Percentiles rank a stretch among this genome's conserved stretches.
phyloP scores from a whole-genome alignment of 2,797 vertebrate genomes.

The Cyclopterus lumpus region DNA sequence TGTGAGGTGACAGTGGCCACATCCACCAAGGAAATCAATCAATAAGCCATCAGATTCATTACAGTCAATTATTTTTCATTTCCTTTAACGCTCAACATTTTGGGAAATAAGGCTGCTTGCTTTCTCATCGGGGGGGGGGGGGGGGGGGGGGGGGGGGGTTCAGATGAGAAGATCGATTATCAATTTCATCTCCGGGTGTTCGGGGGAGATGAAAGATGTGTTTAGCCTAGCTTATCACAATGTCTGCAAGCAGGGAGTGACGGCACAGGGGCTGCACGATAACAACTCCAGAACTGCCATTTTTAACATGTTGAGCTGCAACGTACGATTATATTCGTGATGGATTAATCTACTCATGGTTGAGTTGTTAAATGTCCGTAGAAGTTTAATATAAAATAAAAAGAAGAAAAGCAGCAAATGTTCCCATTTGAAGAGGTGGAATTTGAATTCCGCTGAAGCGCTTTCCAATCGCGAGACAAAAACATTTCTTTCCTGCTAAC shows the following conservation, averaged over 20 bases:
- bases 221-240: constrained; percentile 46
- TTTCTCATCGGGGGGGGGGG: constrained; percentile 28
- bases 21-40: constrained; percentile 20
- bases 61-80: constrained; percentile 55
- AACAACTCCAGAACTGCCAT: constrained; percentile 6
- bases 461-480: not conserved
- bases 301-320: not conserved
- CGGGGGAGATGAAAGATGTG: constrained; percentile 59
- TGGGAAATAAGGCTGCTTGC: constrained; percentile 49
- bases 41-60: constrained; percentile 50
- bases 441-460: not conserved
- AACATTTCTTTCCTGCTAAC: not conserved
- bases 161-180: constrained; percentile 60
- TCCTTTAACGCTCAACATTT: constrained; percentile 49
- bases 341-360: not conserved
- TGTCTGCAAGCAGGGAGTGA: constrained; percentile 18
- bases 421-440: not conserved
- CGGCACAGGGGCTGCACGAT: constrained; percentile 7
- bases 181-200: constrained; percentile 56
- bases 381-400: not conserved
- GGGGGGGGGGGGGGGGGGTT: not conserved
- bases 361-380: not conserved
- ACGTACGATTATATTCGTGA: not conserved
- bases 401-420: not conserved
- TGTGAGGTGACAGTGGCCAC: not conserved